phyloP scores from a whole-genome alignment of 2,797 vertebrate genomes.

The Bradypus variegatus region DNA sequence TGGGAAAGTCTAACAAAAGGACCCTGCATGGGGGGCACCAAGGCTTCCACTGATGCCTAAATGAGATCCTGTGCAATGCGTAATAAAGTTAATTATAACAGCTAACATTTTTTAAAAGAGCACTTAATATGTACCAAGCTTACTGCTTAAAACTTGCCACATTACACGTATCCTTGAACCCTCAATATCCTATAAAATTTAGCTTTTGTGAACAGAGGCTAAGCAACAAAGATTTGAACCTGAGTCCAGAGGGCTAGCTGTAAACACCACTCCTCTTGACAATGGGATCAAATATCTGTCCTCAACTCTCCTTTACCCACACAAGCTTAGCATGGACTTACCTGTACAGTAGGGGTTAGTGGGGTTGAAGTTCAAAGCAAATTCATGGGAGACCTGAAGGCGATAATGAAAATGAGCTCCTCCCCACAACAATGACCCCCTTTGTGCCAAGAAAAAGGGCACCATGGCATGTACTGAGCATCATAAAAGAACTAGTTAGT shows the following conservation, averaged over 20 bases:
- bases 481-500: background rate
- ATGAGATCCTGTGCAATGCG: background rate
- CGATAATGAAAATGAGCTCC: slow-evolving; percentile 41
- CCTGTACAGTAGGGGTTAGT: slow-evolving; percentile 87
- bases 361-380: slow-evolving; percentile 92
- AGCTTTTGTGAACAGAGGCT: background rate
- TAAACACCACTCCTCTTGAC: background rate
- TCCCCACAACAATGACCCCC: background rate
- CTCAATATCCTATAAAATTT: background rate
- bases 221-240: slow-evolving; percentile 6
- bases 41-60: background rate
- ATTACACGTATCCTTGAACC: background rate
- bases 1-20: background rate
- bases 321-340: slow-evolving; percentile 57
- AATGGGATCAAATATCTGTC: background rate
- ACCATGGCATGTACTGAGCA: background rate
- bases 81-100: background rate
- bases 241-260: background rate
- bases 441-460: background rate
- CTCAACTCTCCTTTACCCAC: background rate
- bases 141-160: background rate
- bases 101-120: background rate
- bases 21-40: background rate
- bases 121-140: background rate
- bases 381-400: slow-evolving; percentile 88